phyloP scores from a whole-genome alignment of 2,113 vertebrate species.

The Sialia sialis region DNA sequence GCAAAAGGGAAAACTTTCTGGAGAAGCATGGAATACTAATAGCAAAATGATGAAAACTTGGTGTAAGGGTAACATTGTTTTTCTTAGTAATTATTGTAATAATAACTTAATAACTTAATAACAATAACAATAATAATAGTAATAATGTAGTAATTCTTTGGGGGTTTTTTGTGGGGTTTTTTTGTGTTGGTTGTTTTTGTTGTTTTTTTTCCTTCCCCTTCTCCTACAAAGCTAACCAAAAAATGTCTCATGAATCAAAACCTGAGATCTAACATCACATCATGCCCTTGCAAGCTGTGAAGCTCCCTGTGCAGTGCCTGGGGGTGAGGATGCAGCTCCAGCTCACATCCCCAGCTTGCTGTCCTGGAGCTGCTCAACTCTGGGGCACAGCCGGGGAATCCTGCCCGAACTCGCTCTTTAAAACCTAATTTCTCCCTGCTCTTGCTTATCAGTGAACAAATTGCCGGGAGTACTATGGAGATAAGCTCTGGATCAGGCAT shows the following conservation, averaged over 20 bases:
- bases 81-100: too few relatives aligned
- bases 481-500: accelerated
- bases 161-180: too few relatives aligned
- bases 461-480: not conserved
- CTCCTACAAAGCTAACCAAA: not conserved
- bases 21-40: not conserved
- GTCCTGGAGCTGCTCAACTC: accelerated
- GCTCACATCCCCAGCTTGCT: accelerated
- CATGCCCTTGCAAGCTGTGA: accelerated
- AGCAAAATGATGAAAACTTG: not conserved
- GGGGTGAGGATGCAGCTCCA: not conserved
- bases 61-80: not conserved
- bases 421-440: accelerated
- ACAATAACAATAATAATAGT: too few relatives aligned
- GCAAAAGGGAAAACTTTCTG: not conserved
- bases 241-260: not conserved
- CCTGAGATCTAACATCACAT: too few relatives aligned
- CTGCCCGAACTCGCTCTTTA: accelerated
- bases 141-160: too few relatives aligned
- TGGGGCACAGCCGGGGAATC: accelerated
- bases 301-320: not conserved
- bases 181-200: too few relatives aligned
- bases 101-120: too few relatives aligned
- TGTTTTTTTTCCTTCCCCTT: too few relatives aligned
- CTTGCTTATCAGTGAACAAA: not conserved